Percentiles rank a stretch among this genome's conserved stretches.
Evolutionary conservation across 1,140 invertebrate species (phyloP).

Genomic region (Drosophila dunni): DNA sequence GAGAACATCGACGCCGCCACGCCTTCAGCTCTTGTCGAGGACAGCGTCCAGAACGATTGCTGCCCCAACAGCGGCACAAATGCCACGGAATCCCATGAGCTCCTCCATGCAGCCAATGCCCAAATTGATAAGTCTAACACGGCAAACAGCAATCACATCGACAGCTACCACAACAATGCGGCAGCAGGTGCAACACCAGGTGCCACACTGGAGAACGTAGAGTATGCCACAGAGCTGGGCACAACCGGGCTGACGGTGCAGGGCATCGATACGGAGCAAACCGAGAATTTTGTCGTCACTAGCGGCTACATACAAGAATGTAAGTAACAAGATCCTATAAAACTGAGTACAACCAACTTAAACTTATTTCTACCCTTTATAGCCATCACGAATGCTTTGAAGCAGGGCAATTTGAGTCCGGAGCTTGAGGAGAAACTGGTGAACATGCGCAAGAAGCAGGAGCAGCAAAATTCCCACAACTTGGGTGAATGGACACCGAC

Average conservation of each 20-base stretch:
- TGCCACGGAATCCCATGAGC: conserved; percentile 38
- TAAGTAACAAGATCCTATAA: conserved; percentile 25
- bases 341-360: too few relatives aligned
- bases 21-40: conserved; percentile 56
- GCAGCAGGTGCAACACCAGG: conserved; percentile 5
- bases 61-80: conserved; percentile 41
- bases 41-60: conserved; percentile 14
- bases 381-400: conserved; percentile 93
- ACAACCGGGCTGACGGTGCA: background rate
- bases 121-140: conserved; percentile 63
- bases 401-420: conserved; percentile 94
- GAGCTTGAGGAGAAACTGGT: conserved; percentile 97
- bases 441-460: conserved; percentile 94
- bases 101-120: conserved; percentile 43
- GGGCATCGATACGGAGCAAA: conserved; percentile 48
- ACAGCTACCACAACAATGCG: conserved; percentile 18
- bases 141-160: conserved; percentile 39
- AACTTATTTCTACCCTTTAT: conserved; percentile 7
- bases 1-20: conserved; percentile 42
- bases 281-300: conserved; percentile 90
- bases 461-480: conserved; percentile 89
- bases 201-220: conserved; percentile 55
- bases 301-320: conserved; percentile 94
- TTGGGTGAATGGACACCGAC: conserved; percentile 67
- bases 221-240: conserved; percentile 30